Evolutionary conservation across 2,797 vertebrate species (phyloP), one percentile per base, ranked within the genome.

Genomic region (Gymnothorax reevesii): DNA sequence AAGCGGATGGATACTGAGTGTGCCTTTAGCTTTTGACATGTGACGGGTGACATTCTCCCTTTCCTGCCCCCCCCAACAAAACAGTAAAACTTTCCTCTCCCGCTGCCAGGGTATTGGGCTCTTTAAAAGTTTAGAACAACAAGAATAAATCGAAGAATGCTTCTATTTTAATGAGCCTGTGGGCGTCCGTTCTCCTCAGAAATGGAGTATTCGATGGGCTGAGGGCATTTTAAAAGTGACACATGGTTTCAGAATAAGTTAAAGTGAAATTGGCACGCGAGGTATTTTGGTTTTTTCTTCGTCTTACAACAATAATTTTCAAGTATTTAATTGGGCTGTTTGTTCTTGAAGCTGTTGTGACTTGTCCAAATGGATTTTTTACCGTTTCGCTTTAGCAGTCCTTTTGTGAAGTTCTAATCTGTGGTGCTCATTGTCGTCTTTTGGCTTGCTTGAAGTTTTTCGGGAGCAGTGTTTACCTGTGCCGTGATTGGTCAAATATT

Each of bases 1-100:
- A 7, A 80, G 84, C 84, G 80, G 84, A 77, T 79, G 85, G 85
- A 80, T 59, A 60, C 59, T 71, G 20, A 77, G 52, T 55, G 49
- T n/a, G 52, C 77, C 8, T 55, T 80, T 80, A n/a, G 20, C 52
- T 20, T 55, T 80, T 80, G 77, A 80, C 77, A 55, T 80, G 77
- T 55, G 77, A 80, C 49, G 9, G 75, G 49, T 80, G 77, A 27
- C n/a, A 22, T 5, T 15, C 25, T 15, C 42, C 13, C 12, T 15
- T 15, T 15, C 73, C 71, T 13, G 13, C 33, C 71, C 71, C 27
- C 27, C 25, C 66, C 71, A 25, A 73, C 71, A 73, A 15, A 73
- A 73, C 71, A 42, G 71, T 27, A 73, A 73, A 73, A 73, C 71
- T 73, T 73, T 25, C 42, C 71, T 73, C 25, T 73, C 71, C 75